Conservation (phyloP, 2,888 invertebrate genomes). For the Parnassius mnemosyne region DNA sequence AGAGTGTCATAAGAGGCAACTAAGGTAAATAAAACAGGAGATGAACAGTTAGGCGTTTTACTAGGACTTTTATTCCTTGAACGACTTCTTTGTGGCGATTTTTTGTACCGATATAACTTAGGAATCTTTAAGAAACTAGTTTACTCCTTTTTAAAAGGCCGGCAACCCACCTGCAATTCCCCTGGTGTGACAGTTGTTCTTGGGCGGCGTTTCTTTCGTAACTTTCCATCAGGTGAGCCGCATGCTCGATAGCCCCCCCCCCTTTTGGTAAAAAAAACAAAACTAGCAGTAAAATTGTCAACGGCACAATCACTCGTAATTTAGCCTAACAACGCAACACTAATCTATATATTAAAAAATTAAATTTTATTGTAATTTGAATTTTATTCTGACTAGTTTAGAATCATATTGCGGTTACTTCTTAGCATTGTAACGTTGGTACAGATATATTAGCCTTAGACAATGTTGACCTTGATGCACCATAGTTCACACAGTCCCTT, state of each 20-base stretch:
- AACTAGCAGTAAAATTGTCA: slow-evolving; percentile 25
- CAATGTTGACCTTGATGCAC: slow-evolving; percentile 67
- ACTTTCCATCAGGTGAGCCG: too few species aligned
- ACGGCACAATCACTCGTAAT: slow-evolving; percentile 27
- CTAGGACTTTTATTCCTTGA: neutral
- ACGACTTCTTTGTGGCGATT: too few species aligned
- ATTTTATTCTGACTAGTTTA: slow-evolving; percentile 28
- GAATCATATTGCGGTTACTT: slow-evolving; percentile 29
- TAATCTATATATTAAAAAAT: slow-evolving; percentile 16
- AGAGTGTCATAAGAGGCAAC: too few species aligned
- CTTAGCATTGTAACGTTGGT: slow-evolving; percentile 35
- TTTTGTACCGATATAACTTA: too few species aligned
- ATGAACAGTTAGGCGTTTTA: neutral
- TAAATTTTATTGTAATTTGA: slow-evolving; percentile 26
- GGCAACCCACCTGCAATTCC: too few species aligned
- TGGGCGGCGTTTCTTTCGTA: too few species aligned
- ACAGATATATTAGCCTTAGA: slow-evolving; percentile 65
- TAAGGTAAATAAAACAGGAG: too few species aligned
- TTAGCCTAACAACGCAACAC: slow-evolving; percentile 26
- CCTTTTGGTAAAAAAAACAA: too few species aligned
- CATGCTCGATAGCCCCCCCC: too few species aligned
- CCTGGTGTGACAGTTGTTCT: too few species aligned
- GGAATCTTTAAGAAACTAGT: too few species aligned
- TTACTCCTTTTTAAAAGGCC: too few species aligned
- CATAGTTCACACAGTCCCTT: slow-evolving; percentile 77